A percentile compares a stretch with the other conserved stretches of the same genome.
phyloP scores from a whole-genome alignment of 53 echinoderm and acorn worm genomes.

The Antedon mediterranea region DNA sequence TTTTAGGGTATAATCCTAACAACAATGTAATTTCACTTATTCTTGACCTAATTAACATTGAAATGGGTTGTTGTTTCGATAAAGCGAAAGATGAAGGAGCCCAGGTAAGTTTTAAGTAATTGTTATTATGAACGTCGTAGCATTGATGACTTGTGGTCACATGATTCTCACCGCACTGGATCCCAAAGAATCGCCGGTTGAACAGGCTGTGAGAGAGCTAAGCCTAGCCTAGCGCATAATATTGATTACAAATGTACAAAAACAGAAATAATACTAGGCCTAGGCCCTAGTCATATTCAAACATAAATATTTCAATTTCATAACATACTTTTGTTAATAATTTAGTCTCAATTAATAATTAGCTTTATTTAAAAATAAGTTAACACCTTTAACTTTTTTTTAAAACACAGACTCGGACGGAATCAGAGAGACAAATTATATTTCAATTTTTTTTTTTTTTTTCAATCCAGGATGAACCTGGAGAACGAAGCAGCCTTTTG shows the following conservation, averaged over 20 bases:
- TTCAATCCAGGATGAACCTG: constrained; percentile 37
- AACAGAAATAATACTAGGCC: no score
- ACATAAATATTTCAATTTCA: no score
- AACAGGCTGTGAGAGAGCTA: no score
- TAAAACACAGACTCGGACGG: no score
- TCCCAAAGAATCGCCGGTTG: no score
- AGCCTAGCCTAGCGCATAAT: no score
- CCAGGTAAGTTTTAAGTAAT: constrained; percentile 25
- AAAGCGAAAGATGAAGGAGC: constrained; percentile 39
- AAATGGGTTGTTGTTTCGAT: constrained; percentile 79
- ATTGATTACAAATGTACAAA: no score
- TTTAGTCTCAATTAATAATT: no score
- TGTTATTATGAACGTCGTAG: not conserved
- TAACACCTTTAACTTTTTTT: no score
- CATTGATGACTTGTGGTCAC: not conserved
- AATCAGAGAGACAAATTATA: not conserved
- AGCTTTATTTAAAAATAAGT: no score
- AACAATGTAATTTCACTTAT: not conserved
- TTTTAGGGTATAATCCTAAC: not conserved
- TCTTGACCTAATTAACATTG: not conserved
- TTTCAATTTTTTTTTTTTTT: constrained; percentile 2
- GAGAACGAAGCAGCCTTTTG: constrained; percentile 50
- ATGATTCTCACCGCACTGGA: not conserved
- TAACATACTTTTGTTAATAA: no score
- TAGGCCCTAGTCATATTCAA: no score